Evolutionary conservation across 2,888 invertebrate genomes (phyloP), one percentile per base, ranked within the genome.

Genomic region (Melolontha melolontha): DNA sequence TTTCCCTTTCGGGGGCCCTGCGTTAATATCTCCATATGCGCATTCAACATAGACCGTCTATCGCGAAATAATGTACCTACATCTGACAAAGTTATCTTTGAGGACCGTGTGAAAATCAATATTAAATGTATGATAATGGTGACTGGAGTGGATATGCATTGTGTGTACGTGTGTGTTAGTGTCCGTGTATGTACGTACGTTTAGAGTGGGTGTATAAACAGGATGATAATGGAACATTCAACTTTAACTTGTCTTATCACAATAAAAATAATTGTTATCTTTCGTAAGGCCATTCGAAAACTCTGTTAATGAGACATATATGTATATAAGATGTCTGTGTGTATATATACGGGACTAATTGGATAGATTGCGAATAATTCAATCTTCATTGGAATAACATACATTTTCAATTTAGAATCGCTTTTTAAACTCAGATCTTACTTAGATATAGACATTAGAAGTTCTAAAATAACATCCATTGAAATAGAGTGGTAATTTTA

Each of bases 61-160:
- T 59, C 59, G 59, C 59, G 10, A 59, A 59, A 44, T 44, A 29
- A 59, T 59, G 14, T 42, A 44, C 22, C 59, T n/a, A n/a, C n/a
- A 59, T 59, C 27, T 27, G 59, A 59, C 59, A 44, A 47, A 44
- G 59, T 59, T 69, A 71, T 72, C 73, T 73, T 66, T 69, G 71
- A 74, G 73, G 64, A 74, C 67, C 75, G 73, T 76, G 75, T 74
- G 74, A 75, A 75, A 75, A 76, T 76, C 75, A 73, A 74, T 76
- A 75, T 51, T 44, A 44, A 62, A 29, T 44, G 44, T 59, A 59
- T 59, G 44, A 47, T 59, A 47, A 59, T 59, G 44, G 59, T 27
- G 44, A 34, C n/a, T 27, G 44, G 29, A 44, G 59, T 59, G 12
- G 29, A 29, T 59, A 59, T 16, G 44, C 44, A 44, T 57, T 44